A percentile compares a stretch with the other conserved stretches of the same genome.
phyloP scores from a whole-genome alignment of 2,113 vertebrate species.

The Cepphus grylle region DNA sequence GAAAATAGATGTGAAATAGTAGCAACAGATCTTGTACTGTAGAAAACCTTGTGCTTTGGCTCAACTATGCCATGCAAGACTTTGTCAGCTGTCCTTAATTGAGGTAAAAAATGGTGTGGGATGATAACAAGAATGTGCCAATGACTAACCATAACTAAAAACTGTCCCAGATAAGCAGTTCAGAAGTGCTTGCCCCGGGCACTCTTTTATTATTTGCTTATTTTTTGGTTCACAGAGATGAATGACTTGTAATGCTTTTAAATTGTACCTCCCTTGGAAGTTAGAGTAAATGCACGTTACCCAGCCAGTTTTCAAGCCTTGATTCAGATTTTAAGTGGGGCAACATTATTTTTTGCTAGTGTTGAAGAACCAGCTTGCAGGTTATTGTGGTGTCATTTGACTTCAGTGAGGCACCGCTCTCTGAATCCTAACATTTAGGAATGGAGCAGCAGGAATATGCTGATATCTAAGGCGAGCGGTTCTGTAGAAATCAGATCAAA shows the following conservation, averaged over 20 bases:
- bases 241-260: background rate
- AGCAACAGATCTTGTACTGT: background rate
- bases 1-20: background rate
- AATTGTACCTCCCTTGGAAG: background rate
- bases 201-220: background rate
- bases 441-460: background rate
- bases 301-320: background rate
- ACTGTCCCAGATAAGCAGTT: background rate
- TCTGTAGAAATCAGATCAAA: background rate
- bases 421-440: background rate
- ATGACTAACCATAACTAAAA: background rate
- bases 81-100: background rate
- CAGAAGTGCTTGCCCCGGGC: background rate
- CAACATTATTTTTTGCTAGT: background rate
- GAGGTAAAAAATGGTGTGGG: background rate
- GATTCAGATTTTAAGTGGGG: background rate
- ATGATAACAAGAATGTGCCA: background rate
- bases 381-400: background rate
- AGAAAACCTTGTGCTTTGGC: background rate
- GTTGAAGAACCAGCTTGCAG: background rate
- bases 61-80: background rate
- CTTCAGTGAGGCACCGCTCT: background rate
- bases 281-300: background rate
- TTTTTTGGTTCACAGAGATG: background rate
- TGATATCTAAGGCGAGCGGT: background rate